Evolutionary conservation across 2,797 vertebrate species (phyloP).

Genomic region (Pseudochaenichthys georgianus): DNA sequence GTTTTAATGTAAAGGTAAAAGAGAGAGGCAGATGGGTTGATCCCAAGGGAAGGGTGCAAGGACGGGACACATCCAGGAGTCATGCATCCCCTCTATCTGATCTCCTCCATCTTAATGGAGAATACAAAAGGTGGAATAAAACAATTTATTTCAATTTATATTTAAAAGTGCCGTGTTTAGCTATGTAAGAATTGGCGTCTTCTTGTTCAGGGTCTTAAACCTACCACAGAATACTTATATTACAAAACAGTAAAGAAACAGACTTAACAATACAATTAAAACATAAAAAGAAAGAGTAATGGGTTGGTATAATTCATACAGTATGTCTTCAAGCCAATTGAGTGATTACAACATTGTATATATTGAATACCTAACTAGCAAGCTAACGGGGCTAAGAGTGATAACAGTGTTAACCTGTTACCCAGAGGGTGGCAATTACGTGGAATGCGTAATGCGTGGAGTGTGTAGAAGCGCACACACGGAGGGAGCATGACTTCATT

Average conservation of each 20-base stretch:
- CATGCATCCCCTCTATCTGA: constrained; percentile 37
- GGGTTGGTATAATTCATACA: not conserved
- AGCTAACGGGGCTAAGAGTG: too few species aligned
- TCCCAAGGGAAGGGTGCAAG: constrained; percentile 74
- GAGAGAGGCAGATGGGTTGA: constrained; percentile 57
- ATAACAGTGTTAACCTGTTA: too few species aligned
- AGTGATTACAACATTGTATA: not conserved
- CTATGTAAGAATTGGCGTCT: not conserved
- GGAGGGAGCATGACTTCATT: too few species aligned
- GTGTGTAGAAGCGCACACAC: too few species aligned
- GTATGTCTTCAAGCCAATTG: constrained; percentile 1
- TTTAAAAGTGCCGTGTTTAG: constrained; percentile 3
- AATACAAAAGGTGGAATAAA: constrained; percentile 21
- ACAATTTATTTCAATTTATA: constrained; percentile 5
- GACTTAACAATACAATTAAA: constrained; percentile 12
- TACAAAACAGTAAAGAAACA: not conserved
- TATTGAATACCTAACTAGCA: too few species aligned
- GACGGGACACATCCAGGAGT: constrained; percentile 61
- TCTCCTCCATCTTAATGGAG: constrained; percentile 41
- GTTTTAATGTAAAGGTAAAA: constrained; percentile 78
- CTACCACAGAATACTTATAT: not conserved
- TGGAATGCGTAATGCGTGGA: too few species aligned
- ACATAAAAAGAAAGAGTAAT: constrained; percentile 15
- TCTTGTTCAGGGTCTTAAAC: not conserved
- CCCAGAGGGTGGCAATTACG: too few species aligned